Conservation (phyloP, 2,888 invertebrate genomes). For the Melieria picta region DNA sequence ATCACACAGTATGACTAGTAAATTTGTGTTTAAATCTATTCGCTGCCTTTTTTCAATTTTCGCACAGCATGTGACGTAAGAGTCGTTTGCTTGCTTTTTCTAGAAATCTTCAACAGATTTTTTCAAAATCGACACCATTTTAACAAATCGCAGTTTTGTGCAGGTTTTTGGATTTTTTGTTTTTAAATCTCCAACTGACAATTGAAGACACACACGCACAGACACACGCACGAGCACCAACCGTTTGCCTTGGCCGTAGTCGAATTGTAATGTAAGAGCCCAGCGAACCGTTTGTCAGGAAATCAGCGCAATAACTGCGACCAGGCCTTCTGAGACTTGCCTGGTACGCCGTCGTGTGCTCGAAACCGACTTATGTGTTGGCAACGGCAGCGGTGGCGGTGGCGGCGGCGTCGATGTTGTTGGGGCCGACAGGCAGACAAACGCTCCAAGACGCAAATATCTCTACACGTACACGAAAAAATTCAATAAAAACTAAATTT, state of each 20-base stretch:
- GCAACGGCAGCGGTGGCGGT: conserved; percentile 2
- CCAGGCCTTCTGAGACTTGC: conserved; percentile 37
- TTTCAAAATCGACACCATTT: too few species aligned
- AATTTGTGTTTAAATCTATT: neutral
- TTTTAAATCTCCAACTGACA: too few species aligned
- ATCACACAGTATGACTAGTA: too few species aligned
- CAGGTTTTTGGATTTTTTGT: too few species aligned
- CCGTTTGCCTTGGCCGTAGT: conserved; percentile 2
- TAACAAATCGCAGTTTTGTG: too few species aligned
- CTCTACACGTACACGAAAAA: neutral
- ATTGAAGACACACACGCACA: conserved; percentile 6
- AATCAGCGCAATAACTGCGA: conserved; percentile 47
- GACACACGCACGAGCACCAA: conserved; percentile 1
- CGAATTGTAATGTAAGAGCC: conserved; percentile 21
- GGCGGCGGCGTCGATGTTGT: too few species aligned
- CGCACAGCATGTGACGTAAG: too few species aligned
- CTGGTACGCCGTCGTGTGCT: conserved; percentile 35
- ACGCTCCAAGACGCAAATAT: conserved; percentile 27
- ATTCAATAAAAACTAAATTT: too few species aligned
- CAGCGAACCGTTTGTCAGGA: conserved; percentile 46
- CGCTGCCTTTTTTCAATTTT: neutral
- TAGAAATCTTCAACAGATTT: too few species aligned
- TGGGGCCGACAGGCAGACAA: conserved; percentile 6
- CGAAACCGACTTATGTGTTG: conserved; percentile 36
- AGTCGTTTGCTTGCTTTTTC: too few species aligned